Conservation (phyloP, 2,888 invertebrate species). For the Sialis fuliginosa region DNA sequence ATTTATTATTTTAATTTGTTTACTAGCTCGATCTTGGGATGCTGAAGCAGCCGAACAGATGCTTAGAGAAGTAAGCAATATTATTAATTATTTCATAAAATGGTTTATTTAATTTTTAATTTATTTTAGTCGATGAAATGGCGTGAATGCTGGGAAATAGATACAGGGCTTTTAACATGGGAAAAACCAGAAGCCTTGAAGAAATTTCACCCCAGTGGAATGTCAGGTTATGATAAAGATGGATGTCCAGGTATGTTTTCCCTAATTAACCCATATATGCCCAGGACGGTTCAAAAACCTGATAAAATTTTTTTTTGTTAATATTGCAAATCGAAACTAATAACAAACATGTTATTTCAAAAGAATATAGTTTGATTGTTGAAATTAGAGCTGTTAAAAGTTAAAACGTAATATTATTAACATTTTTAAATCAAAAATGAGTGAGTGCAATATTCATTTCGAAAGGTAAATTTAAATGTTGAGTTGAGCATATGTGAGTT, state of each 20-base stretch:
- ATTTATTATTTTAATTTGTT: conserved; percentile 8
- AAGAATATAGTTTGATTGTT: too few species aligned
- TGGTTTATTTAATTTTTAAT: not conserved
- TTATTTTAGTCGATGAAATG: conserved; percentile 46
- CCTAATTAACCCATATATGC: too few species aligned
- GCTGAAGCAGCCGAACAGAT: conserved; percentile 78
- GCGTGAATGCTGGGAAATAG: conserved; percentile 60
- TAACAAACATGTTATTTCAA: too few species aligned
- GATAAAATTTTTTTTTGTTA: too few species aligned
- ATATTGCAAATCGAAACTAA: too few species aligned
- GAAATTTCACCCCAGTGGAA: conserved; percentile 62
- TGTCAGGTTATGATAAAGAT: conserved; percentile 65
- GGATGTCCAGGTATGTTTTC: conserved; percentile 48
- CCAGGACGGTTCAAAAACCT: too few species aligned
- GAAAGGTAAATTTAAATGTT: too few species aligned
- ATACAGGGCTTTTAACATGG: conserved; percentile 47
- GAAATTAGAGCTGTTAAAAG: too few species aligned
- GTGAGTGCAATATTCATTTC: too few species aligned
- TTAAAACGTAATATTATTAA: too few species aligned
- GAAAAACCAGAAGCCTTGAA: conserved; percentile 48
- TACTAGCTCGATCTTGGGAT: conserved; percentile 75
- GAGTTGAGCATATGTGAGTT: too few species aligned
- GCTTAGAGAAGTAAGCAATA: conserved; percentile 61
- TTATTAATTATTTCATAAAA: conserved; percentile 11
- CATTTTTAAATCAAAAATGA: too few species aligned